Percentiles rank a stretch among this genome's conserved stretches.
These are phyloP conservation scores for Steatornis caripensis DNA, from an alignment of 2,113 vertebrate species.

Conservation along the genomic window DNA sequence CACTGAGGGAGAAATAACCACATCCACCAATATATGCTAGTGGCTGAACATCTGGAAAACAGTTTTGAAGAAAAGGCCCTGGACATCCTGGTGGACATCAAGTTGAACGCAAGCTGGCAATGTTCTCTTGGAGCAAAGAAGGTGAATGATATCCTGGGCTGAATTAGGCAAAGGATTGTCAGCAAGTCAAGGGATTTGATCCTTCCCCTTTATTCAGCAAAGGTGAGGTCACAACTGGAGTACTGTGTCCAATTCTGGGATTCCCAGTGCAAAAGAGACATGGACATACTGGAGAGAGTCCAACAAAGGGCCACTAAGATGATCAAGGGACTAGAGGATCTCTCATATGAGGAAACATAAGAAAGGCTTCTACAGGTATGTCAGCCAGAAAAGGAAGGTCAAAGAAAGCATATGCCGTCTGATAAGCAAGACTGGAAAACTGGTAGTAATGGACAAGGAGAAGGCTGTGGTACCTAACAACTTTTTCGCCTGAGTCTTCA, in stretches of 20 bases:
- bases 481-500: no score
- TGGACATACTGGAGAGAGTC: not conserved
- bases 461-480: no score
- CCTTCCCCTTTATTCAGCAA: not conserved
- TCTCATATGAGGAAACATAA: no score
- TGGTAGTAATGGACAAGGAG: no score
- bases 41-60: not conserved
- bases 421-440: no score
- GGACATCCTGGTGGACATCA: not conserved
- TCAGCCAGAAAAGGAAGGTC: no score
- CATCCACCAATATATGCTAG: not conserved
- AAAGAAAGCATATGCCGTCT: no score
- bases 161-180: not conserved
- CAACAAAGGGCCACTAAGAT: not conserved
- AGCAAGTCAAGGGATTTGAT: not conserved
- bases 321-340: not conserved
- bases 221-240: not conserved
- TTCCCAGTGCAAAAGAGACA: not conserved
- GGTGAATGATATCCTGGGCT: not conserved
- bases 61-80: not conserved
- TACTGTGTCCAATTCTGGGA: no score
- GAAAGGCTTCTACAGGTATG: no score
- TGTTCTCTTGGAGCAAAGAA: not conserved
- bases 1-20: rapidly evolving
- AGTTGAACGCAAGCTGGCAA: rapidly evolving